A percentile compares a stretch with the other conserved stretches of the same genome.
phyloP scores from a whole-genome alignment of 2,797 vertebrate species.

The Odontamblyopus lacepedii region DNA sequence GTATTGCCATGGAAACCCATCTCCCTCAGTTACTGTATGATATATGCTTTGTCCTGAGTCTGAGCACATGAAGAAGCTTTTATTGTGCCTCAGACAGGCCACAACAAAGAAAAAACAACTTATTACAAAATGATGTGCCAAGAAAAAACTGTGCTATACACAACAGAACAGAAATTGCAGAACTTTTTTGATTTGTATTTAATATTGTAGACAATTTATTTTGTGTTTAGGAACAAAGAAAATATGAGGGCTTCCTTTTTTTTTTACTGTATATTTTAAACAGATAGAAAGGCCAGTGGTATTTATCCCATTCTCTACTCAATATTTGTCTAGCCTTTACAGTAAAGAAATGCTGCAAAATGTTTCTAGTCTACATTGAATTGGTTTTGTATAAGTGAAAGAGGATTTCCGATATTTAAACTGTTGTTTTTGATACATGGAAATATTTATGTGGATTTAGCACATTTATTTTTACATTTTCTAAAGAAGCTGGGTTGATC shows the following conservation, averaged over 20 bases:
- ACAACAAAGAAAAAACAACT: too few relatives aligned
- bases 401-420: not conserved
- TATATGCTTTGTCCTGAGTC: conserved; percentile 49
- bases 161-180: too few relatives aligned
- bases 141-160: too few relatives aligned
- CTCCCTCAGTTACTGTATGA: conserved; percentile 61
- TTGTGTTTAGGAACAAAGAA: too few relatives aligned
- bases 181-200: too few relatives aligned
- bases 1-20: conserved; percentile 78
- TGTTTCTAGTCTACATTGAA: not conserved
- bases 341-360: not conserved
- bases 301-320: not conserved
- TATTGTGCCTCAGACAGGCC: conserved; percentile 6
- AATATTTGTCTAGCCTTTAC: not conserved
- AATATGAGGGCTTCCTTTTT: not conserved
- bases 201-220: too few relatives aligned
- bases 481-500: not conserved
- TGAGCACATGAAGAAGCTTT: conserved; percentile 37
- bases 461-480: not conserved
- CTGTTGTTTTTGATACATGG: not conserved
- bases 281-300: not conserved
- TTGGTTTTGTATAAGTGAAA: not conserved
- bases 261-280: not conserved
- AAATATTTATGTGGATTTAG: not conserved
- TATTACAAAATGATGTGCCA: too few relatives aligned